Base-by-base conservation (phyloP, 2,113 vertebrate genomes). In the Microcebus griseorufus region DNA sequence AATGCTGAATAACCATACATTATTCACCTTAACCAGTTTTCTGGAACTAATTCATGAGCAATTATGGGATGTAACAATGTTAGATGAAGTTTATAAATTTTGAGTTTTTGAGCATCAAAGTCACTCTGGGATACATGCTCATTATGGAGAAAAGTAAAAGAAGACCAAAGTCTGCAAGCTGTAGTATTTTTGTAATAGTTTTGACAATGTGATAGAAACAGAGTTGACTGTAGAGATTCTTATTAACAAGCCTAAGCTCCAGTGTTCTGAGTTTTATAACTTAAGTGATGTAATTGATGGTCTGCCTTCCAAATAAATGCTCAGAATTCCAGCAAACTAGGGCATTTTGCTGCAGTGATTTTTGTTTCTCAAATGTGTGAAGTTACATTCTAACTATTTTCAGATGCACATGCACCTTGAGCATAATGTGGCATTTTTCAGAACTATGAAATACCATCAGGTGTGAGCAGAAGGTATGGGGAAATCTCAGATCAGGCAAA, bases 341-440 rank as follows among this genome's bases (percentile, higher is more conserved):
- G 34, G 14, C 60, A 58, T 96, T 97, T 96, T 75, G 12, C 48
- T 88, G 16, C 27, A 93, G 34, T 23, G 17, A 65, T 39, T 94
- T 94, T 93, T 94, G n/a, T 62, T 96, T 95, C 70, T 9, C 90
- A 72, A 85, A 60, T 83, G 80, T 85, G 34, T 92, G 20, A 98
- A 95, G 91, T 95, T 78, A 87, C 45, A 94, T 6, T 25, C 17
- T 90, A 14, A 23, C 11, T 69, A 94, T 76, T 95, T 76, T 96
- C 76, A 96, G n/a, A 92, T 95, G 2, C 37, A 86, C 48, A 53
- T 8, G 27, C 5, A 92, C 75, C n/a, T 93, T 88, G 86, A 93
- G 62, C 88, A 93, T 85, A 94, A 81, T n/a, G 64, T 89, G 73
- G 73, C 69, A 93, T 96, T 97, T 97, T 92, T 94, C 67, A 80